Evolutionary conservation across 2,113 vertebrate species (phyloP).

Genomic region (Chaetops frenatus): DNA sequence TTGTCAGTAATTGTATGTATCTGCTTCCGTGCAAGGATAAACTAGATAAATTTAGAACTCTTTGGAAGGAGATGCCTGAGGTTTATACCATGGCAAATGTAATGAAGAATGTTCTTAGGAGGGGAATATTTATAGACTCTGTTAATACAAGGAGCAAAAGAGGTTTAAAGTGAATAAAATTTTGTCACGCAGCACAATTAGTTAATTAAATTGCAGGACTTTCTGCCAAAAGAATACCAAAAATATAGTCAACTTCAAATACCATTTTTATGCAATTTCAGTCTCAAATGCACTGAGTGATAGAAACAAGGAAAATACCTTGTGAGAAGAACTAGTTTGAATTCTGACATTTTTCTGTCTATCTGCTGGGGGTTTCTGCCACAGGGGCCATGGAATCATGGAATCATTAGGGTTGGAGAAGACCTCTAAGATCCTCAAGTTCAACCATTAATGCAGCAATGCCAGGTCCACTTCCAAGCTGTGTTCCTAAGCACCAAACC

Average conservation of each 20-base stretch:
- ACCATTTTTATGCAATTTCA: neutral
- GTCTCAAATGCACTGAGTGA: neutral
- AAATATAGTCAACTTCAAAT: neutral
- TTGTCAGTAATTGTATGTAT: neutral
- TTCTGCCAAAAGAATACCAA: neutral
- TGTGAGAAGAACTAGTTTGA: neutral
- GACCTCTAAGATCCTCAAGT: neutral
- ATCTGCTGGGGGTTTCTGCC: neutral
- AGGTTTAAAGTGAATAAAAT: neutral
- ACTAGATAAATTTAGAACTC: neutral
- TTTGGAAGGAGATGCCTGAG: neutral
- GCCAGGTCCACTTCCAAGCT: neutral
- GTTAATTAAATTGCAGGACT: neutral
- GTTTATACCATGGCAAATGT: neutral
- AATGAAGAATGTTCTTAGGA: neutral
- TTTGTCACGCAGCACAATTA: neutral
- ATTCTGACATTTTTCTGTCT: neutral
- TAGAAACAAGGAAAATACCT: neutral
- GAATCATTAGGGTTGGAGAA: neutral
- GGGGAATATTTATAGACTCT: neutral
- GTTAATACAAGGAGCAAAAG: neutral
- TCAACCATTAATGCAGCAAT: neutral
- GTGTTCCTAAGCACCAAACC: rapidly evolving
- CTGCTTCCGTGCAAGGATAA: neutral
- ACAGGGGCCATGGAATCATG: neutral